These are phyloP conservation scores for Planococcus citri DNA, from an alignment of 1,140 invertebrate genomes.

Conservation along the genomic window DNA sequence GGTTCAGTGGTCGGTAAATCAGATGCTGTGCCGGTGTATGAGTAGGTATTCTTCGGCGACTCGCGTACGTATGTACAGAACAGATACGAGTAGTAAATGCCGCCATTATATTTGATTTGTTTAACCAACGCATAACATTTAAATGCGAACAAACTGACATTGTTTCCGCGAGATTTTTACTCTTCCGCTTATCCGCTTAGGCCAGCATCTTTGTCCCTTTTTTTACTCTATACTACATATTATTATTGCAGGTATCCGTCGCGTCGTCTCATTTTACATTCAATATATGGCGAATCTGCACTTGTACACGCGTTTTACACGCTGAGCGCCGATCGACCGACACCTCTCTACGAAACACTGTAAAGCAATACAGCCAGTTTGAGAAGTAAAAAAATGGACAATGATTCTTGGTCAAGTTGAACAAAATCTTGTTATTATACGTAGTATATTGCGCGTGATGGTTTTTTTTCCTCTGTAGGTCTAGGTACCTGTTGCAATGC, in stretches of 20 bases:
- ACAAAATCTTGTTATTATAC: slow-evolving; percentile 16
- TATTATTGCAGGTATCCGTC: no score
- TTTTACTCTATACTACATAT: no score
- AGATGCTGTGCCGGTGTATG: not conserved
- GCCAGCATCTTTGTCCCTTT: no score
- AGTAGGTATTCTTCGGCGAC: not conserved
- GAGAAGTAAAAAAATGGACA: not conserved
- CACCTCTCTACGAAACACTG: slow-evolving; percentile 6
- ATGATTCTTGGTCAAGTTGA: slow-evolving; percentile 9
- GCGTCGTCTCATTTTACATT: no score
- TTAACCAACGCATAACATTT: not conserved
- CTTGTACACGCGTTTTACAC: not conserved
- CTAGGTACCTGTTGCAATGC: slow-evolving; percentile 11
- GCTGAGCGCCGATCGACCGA: not conserved
- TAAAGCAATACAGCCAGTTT: no score
- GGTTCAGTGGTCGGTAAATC: slow-evolving; percentile 9
- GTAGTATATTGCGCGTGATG: slow-evolving; percentile 9
- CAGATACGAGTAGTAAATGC: not conserved
- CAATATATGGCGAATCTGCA: not conserved
- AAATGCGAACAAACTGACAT: not conserved
- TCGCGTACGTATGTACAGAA: no score
- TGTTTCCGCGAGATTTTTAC: not conserved
- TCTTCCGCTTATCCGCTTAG: no score
- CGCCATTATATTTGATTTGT: slow-evolving; percentile 7
- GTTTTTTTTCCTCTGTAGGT: no score